Percentiles rank a stretch among this genome's conserved stretches.
Conservation (phyloP, 2,113 vertebrate genomes). For the Candoia aspera region DNA sequence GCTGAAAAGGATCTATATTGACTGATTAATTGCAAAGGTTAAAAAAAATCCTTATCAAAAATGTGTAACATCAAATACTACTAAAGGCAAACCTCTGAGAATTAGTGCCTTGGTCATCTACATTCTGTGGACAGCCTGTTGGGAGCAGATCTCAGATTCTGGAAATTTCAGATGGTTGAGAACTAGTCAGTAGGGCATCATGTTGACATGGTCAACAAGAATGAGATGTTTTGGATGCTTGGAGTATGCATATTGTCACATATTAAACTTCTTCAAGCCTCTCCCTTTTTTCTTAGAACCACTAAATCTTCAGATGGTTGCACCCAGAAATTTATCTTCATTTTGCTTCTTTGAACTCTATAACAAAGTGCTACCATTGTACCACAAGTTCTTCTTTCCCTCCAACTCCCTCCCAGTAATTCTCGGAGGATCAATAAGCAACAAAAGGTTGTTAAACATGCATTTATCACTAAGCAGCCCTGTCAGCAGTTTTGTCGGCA, state of each 20-base stretch:
- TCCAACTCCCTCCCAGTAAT: conserved; percentile 14
- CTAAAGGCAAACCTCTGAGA: neutral
- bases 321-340: conserved; percentile 37
- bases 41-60: neutral
- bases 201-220: neutral
- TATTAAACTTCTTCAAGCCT: conserved; percentile 39
- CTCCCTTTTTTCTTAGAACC: conserved; percentile 25
- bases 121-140: neutral
- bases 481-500: conserved; percentile 49
- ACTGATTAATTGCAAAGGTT: neutral
- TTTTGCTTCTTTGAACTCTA: conserved; percentile 45
- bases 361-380: conserved; percentile 27
- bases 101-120: neutral
- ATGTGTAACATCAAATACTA: neutral
- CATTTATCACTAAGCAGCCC: conserved; percentile 36
- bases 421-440: conserved; percentile 50
- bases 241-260: neutral
- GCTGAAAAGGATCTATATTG: neutral
- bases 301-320: conserved; percentile 33
- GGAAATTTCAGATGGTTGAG: neutral
- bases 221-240: conserved; percentile 25
- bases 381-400: conserved; percentile 6
- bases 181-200: neutral
- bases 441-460: conserved; percentile 54
- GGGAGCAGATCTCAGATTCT: neutral